A percentile compares a stretch with the other conserved stretches of the same genome.
Evolutionary conservation across 2,113 vertebrate species (phyloP).

Genomic region (Quiscalus mexicanus): DNA sequence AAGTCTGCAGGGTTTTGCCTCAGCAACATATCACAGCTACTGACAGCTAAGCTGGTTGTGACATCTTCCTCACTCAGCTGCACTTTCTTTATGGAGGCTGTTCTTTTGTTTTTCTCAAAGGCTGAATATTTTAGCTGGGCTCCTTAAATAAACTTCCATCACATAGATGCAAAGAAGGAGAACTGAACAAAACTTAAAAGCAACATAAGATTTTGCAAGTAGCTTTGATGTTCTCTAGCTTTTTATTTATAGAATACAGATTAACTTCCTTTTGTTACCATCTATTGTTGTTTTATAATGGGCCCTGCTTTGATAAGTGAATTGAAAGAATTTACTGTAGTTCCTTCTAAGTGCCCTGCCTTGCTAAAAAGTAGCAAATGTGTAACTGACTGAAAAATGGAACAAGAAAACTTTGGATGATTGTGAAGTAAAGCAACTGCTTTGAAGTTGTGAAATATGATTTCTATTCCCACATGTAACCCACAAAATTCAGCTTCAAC

Average conservation of each 20-base stretch:
- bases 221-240: slow-evolving; percentile 51
- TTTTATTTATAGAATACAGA: slow-evolving; percentile 64
- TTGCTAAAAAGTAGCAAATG: neutral
- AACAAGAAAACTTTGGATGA: neutral
- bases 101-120: neutral
- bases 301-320: slow-evolving; percentile 34
- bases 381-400: slow-evolving; percentile 5
- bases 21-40: neutral
- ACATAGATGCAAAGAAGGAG: neutral
- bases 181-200: slow-evolving; percentile 46
- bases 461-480: neutral
- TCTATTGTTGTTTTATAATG: slow-evolving; percentile 56
- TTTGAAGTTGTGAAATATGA: neutral
- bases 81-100: neutral
- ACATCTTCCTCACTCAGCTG: neutral
- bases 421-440: slow-evolving; percentile 13
- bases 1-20: slow-evolving; percentile 15
- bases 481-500: neutral
- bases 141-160: slow-evolving; percentile 34
- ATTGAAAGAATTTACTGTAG: slow-evolving; percentile 46
- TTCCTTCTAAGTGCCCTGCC: neutral
- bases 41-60: neutral
- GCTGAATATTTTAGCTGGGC: neutral
- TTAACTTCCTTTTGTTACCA: slow-evolving; percentile 59
- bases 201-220: neutral